These are phyloP conservation scores for Cyprinella venusta DNA, from an alignment of 2,797 vertebrate genomes.

Conservation along the genomic window DNA sequence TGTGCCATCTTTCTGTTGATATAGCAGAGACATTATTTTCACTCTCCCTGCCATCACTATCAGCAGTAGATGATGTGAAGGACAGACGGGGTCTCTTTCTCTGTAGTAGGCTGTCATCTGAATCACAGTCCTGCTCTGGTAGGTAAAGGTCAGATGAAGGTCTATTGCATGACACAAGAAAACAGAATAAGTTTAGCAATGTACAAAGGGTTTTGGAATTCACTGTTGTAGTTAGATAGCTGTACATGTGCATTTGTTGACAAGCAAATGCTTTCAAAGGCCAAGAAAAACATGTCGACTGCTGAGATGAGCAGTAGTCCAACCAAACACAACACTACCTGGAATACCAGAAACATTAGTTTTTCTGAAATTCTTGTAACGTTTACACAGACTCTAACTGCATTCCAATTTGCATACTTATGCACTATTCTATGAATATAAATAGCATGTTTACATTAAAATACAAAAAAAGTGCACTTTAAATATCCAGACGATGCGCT, in stretches of 20 bases:
- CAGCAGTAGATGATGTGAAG: neutral
- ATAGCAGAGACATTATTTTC: neutral
- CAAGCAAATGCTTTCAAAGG: no score
- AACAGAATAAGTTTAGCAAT: neutral
- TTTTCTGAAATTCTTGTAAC: neutral
- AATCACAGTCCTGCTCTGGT: neutral
- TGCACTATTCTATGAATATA: neutral
- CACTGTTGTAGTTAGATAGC: no score
- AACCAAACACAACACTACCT: no score
- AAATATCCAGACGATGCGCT: neutral
- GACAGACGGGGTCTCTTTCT: slow-evolving; percentile 14
- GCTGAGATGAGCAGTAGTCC: no score
- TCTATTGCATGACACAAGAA: neutral
- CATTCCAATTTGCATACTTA: neutral
- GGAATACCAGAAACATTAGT: no score
- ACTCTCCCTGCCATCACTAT: neutral
- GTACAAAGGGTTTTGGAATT: neutral
- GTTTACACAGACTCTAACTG: neutral
- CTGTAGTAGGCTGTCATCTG: neutral
- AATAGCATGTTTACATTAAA: neutral
- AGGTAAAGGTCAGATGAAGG: neutral
- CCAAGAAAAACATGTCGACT: no score
- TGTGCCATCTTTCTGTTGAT: slow-evolving; percentile 13
- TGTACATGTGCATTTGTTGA: no score
- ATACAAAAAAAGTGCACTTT: neutral